Evolutionary conservation across 1,140 invertebrate genomes (phyloP), one percentile per base, ranked within the genome.

Genomic region (Caenorhabditis inopinata): DNA sequence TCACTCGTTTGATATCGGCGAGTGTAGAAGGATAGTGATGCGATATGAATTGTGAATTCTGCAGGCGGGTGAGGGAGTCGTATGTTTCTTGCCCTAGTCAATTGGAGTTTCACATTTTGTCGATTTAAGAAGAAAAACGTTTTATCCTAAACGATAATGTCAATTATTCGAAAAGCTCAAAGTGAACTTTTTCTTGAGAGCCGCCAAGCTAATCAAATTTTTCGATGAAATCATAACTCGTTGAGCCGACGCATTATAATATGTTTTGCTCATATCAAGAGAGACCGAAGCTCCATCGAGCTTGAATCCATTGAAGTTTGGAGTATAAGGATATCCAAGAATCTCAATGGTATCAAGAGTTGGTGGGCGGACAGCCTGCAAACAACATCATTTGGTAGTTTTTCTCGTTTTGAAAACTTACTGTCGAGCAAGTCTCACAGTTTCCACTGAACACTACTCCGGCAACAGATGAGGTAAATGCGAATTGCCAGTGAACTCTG

Each of bases 281-380:
- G 53, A 32, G 4, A 62, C 27, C 29, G 27, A 32, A 62, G 53
- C 29, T 46, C 81, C 81, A 27, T 82, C 74, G 1, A 82, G 38
- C 23, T 75, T 74, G 81, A 82, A 73, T 16, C 32, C 68, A 27
- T 46, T 47, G 16, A 74, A 80, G 29, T 82, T 58, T 23, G 77
- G 78, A 16, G 29, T n/a, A 21, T 32, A 29, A 6, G 74, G 68
- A 32, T 81, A 82, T 18, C 77, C 77, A 38, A 82, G 58, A 47
- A 82, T 82, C 51, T 82, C 81, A 23, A 82, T 46, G 7, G 49
- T 74, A 29, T 82, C 76, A 12, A 82, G 78, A 25, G 81, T 68
- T 21, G 81, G 81, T 1, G 79, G 77, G 27, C 21, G 16, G 14
- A 82, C 77, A 29, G 58, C 14, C 74, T 76, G 29, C 32, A 76